phyloP scores from a whole-genome alignment of 2,888 invertebrate genomes.

The Cerastis rubricosa region DNA sequence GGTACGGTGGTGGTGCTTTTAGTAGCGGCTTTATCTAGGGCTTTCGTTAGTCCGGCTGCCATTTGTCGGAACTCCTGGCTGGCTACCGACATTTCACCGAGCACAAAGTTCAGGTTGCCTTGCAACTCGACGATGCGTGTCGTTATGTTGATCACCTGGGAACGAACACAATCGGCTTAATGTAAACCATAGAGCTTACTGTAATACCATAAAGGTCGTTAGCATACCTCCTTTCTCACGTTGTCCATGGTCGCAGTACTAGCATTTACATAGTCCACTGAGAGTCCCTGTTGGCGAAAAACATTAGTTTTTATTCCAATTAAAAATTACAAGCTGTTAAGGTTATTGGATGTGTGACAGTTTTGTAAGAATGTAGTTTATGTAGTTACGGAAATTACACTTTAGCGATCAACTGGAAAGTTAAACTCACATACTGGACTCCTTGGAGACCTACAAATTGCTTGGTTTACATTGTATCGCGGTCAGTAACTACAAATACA shows the following conservation, averaged over 20 bases:
- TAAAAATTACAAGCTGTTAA: conserved; percentile 21
- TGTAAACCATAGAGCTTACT: conserved; percentile 25
- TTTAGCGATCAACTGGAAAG: background rate
- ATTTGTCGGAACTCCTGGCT: conserved; percentile 96
- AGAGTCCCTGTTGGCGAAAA: conserved; percentile 91
- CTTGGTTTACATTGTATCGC: conserved; percentile 26
- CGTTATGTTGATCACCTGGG: conserved; percentile 94
- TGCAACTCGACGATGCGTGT: conserved; percentile 94
- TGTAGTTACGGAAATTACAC: conserved; percentile 8
- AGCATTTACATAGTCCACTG: conserved; percentile 95
- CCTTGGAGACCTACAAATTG: conserved; percentile 40
- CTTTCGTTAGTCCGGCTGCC: conserved; percentile 93
- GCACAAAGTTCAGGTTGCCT: conserved; percentile 95
- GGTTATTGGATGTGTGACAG: conserved; percentile 6
- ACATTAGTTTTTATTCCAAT: conserved; percentile 39
- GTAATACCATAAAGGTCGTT: conserved; percentile 36
- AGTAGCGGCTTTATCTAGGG: conserved; percentile 93
- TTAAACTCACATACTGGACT: background rate
- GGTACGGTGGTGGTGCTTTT: conserved; percentile 88
- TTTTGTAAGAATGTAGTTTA: conserved; percentile 3
- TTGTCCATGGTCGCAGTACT: conserved; percentile 94
- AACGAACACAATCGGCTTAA: conserved; percentile 56
- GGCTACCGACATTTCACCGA: conserved; percentile 95
- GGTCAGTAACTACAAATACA: background rate
- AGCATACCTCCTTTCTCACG: conserved; percentile 93